A percentile compares a stretch with the other conserved stretches of the same genome.
These are phyloP conservation scores for Lordiphosa collinella DNA, from an alignment of 1,140 invertebrate species.

Conservation along the genomic window DNA sequence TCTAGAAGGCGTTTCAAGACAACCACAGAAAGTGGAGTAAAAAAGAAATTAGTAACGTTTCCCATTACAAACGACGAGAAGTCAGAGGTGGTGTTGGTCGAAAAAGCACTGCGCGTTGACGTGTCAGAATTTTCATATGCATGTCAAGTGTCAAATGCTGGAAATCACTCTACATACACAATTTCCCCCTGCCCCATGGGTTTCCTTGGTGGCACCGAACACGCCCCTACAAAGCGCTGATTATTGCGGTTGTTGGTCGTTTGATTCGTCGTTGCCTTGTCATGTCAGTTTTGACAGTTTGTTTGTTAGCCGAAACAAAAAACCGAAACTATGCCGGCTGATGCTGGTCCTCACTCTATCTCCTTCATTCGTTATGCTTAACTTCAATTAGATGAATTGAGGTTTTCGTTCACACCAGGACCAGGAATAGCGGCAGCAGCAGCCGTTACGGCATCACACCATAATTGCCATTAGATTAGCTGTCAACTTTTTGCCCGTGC, in stretches of 20 bases:
- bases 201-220: neutral
- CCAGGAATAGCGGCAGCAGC: slow-evolving; percentile 21
- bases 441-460: slow-evolving; percentile 58
- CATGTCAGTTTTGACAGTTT: slow-evolving; percentile 79
- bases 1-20: neutral
- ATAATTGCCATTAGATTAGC: slow-evolving; percentile 79
- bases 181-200: neutral
- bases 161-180: slow-evolving; percentile 25
- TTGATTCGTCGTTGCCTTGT: slow-evolving; percentile 64
- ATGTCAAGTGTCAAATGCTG: slow-evolving; percentile 74
- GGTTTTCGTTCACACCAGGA: slow-evolving; percentile 49
- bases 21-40: slow-evolving; percentile 2
- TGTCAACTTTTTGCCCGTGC: slow-evolving; percentile 59
- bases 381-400: slow-evolving; percentile 72
- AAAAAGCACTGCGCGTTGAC: slow-evolving; percentile 65
- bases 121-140: slow-evolving; percentile 79
- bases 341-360: slow-evolving; percentile 44
- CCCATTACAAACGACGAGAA: slow-evolving; percentile 42
- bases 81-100: neutral
- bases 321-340: slow-evolving; percentile 33
- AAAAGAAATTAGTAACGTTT: slow-evolving; percentile 61
- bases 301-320: slow-evolving; percentile 33
- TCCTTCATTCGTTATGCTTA: slow-evolving; percentile 58
- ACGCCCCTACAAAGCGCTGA: slow-evolving; percentile 68
- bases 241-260: slow-evolving; percentile 50